Conservation (phyloP, 2,888 invertebrate species). For the Leptopilina syphax region DNA sequence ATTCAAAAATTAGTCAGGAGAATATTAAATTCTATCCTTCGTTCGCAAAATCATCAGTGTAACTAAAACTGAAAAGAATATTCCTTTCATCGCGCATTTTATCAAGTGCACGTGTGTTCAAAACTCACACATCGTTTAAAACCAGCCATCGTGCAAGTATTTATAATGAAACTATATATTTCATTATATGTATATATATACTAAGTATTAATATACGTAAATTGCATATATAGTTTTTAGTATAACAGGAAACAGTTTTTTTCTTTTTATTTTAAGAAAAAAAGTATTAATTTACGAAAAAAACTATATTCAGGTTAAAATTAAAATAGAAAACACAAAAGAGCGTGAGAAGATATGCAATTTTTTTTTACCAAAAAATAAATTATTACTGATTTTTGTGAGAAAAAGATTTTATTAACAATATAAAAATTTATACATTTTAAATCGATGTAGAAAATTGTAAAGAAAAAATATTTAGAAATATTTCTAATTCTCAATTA, state of each 20-base stretch:
- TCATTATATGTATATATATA: conserved; percentile 9
- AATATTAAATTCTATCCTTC: neutral
- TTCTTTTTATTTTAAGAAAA: neutral
- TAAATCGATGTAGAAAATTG: too few species aligned
- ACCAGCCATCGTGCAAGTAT: conserved; percentile 6
- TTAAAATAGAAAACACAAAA: too few species aligned
- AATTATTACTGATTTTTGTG: too few species aligned
- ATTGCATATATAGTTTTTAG: conserved; percentile 4
- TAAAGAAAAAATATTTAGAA: too few species aligned
- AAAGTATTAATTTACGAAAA: too few species aligned
- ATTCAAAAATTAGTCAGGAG: neutral
- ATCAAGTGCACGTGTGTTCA: conserved; percentile 7
- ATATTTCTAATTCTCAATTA: too few species aligned
- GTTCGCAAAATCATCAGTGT: conserved; percentile 1
- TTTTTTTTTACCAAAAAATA: too few species aligned
- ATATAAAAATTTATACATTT: too few species aligned
- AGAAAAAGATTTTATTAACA: too few species aligned
- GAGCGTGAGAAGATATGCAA: too few species aligned
- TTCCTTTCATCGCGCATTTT: conserved; percentile 1
- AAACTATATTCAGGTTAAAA: too few species aligned
- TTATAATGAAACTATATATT: conserved; percentile 4
- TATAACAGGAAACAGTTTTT: conserved; percentile 11
- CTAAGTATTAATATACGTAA: conserved; percentile 6
- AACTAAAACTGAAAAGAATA: conserved; percentile 11
- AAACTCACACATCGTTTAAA: conserved; percentile 12